Evolutionary conservation across 2,113 vertebrate species (phyloP), one percentile per base, ranked within the genome.

Genomic region (Dissostichus mawsoni): DNA sequence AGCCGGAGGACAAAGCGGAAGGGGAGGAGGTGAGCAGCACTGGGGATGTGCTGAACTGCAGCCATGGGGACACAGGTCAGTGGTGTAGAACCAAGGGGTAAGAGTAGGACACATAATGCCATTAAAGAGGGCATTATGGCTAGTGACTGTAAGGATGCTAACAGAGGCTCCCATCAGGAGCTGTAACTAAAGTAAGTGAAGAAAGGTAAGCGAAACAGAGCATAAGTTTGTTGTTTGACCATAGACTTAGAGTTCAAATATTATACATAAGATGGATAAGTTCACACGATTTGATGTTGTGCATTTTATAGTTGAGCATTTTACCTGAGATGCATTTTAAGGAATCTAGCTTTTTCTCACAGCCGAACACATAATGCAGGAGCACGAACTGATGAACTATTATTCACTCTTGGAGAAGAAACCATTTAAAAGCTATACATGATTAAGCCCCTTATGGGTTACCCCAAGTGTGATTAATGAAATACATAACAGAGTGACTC

Each of bases 21-120:
- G 88, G 94, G 41, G 96, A 97, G 92, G 97, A 97, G 86, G 93
- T 96, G 78, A 97, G 96, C 94, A 96, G 96, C 95, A 96, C 95
- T 92, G 95, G 90, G 89, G 91, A 92, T 75, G 90, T 89, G 55
- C 89, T 94, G 91, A 93, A 91, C 81, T 84, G 91, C 82, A 92
- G 86, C 85, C 84, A 86, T 88, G 89, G 92, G 85, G 90, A 84
- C 78, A 74, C 91, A 93, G 94, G 89, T 90, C 88, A 87, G 87
- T 90, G 78, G 67, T 86, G 77, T 89, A 86, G 87, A 69, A 76
- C 77, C 70, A 69, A 70, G 80, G 51, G 82, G 9, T 74, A 62
- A 82, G 81, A 82, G 4, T 74, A 81, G 78, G 77, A 53, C 45
- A 56, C 78, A 76, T 85, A 78, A 85, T 80, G 65, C 56, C 33